Percentiles rank a stretch among this genome's conserved stretches.
Evolutionary conservation across 2,797 vertebrate genomes (phyloP).

Genomic region (Sebastes wilsoni): DNA sequence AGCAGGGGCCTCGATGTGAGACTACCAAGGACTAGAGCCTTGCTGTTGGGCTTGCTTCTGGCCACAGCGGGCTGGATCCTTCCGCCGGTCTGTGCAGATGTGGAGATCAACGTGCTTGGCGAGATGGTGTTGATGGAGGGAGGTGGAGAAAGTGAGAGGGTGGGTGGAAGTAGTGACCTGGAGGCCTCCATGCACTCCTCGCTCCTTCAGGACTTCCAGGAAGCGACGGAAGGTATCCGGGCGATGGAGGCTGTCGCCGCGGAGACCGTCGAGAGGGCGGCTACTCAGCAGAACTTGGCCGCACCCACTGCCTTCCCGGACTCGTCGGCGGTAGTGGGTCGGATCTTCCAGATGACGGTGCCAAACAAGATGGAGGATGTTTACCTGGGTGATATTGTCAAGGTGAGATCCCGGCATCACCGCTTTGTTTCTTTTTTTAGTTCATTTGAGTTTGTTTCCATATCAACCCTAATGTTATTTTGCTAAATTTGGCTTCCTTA

Average conservation of each 20-base stretch:
- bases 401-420: conserved; percentile 83
- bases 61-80: conserved; percentile 80
- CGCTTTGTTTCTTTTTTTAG: not conserved
- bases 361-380: conserved; percentile 85
- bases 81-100: conserved; percentile 74
- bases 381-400: conserved; percentile 83
- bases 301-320: conserved; percentile 84
- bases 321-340: conserved; percentile 89
- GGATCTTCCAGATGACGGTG: conserved; percentile 90
- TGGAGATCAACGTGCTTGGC: conserved; percentile 78
- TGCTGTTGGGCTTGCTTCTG: conserved; percentile 80
- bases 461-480: not conserved
- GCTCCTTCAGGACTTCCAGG: conserved; percentile 84
- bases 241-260: not conserved
- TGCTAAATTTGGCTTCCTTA: not conserved
- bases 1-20: conserved; percentile 42
- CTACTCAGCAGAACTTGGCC: conserved; percentile 63
- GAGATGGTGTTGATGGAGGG: conserved; percentile 73
- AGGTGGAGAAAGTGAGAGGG: not conserved
- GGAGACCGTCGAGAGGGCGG: rapidly evolving
- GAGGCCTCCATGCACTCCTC: conserved; percentile 96
- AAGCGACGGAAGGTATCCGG: conserved; percentile 54
- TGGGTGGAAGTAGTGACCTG: conserved; percentile 75
- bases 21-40: conserved; percentile 86
- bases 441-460: not conserved